These are phyloP conservation scores for Sarcophaga bullata DNA, from an alignment of 1,140 invertebrate species.

Conservation along the genomic window DNA sequence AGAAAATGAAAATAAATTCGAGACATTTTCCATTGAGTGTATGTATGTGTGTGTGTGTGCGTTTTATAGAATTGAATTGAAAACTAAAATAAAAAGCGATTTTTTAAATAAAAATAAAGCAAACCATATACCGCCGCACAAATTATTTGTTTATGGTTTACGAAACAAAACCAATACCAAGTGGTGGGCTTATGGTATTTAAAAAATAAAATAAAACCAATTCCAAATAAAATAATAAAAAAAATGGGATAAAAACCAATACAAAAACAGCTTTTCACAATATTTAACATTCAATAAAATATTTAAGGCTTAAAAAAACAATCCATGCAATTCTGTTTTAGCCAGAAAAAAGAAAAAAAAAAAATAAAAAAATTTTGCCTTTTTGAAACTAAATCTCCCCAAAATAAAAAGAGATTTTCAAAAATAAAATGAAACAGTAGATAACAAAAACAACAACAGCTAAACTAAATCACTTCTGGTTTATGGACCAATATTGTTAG, in stretches of 20 bases:
- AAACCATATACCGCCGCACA: neutral
- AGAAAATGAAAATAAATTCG: neutral
- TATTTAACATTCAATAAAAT: constrained; percentile 5
- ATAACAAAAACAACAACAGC: too few relatives aligned
- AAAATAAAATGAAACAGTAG: too few relatives aligned
- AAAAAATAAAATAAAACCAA: neutral
- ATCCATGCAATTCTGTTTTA: neutral
- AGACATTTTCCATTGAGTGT: too few relatives aligned
- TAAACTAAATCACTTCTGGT: too few relatives aligned
- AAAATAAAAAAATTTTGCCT: neutral
- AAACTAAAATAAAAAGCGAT: neutral
- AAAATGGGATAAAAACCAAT: neutral
- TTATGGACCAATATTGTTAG: too few relatives aligned
- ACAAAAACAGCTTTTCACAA: neutral
- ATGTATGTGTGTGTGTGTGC: too few relatives aligned
- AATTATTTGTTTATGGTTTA: neutral
- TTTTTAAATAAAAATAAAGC: neutral
- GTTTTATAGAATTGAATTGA: neutral
- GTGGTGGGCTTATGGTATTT: neutral
- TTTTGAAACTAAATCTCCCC: too few relatives aligned
- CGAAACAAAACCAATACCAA: neutral
- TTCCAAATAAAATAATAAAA: too few relatives aligned
- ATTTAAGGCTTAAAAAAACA: neutral
- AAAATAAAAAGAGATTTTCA: too few relatives aligned
- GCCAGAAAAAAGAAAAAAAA: too few relatives aligned